Conservation (phyloP, 92 coral and sea anemone genomes). For the Galaxea fascicularis region DNA sequence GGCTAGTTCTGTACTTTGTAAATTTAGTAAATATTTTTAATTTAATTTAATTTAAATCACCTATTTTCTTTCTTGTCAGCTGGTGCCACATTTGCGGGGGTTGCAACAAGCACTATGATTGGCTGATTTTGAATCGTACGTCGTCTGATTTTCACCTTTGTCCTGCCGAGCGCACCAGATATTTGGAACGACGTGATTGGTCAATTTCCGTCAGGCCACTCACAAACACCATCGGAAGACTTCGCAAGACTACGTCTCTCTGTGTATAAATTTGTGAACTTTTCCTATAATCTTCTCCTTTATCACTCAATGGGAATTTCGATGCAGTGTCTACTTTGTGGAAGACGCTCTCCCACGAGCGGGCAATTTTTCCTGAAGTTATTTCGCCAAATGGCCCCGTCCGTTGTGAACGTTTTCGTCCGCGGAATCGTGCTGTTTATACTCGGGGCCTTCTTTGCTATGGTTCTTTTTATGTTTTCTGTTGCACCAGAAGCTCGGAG, state of each 20-base stretch:
- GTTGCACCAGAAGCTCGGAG: slow-evolving; percentile 87
- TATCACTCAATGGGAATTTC: slow-evolving; percentile 26
- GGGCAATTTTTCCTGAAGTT: slow-evolving; percentile 79
- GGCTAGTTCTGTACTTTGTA: not conserved
- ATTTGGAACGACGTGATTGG: slow-evolving; percentile 84
- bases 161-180: slow-evolving; percentile 67
- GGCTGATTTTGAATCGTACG: slow-evolving; percentile 26
- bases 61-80: not conserved
- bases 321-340: slow-evolving; percentile 87
- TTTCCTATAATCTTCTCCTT: not conserved
- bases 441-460: slow-evolving; percentile 90
- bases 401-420: slow-evolving; percentile 87
- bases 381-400: slow-evolving; percentile 83
- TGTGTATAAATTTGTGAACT: slow-evolving; percentile 12
- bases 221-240: slow-evolving; percentile 44
- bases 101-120: slow-evolving; percentile 52
- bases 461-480: slow-evolving; percentile 88
- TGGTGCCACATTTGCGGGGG: slow-evolving; percentile 28
- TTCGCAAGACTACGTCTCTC: not conserved
- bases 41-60: not conserved
- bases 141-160: slow-evolving; percentile 57
- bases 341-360: slow-evolving; percentile 77
- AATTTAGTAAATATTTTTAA: too few relatives aligned
- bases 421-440: slow-evolving; percentile 92
- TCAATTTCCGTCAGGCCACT: slow-evolving; percentile 56